phyloP scores from a whole-genome alignment of 2,113 vertebrate species.

The Anoura caudifer region DNA sequence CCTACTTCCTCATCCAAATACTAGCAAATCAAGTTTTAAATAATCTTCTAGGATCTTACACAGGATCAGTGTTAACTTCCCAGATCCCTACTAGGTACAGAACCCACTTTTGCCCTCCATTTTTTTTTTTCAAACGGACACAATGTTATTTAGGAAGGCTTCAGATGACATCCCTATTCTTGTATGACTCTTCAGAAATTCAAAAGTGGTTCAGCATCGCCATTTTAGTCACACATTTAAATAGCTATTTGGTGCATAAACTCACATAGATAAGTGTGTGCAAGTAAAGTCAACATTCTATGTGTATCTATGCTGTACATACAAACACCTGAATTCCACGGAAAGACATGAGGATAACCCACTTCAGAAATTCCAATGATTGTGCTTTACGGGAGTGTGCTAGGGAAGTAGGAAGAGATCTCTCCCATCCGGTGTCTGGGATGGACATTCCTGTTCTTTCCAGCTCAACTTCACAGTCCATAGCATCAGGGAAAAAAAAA shows the following conservation, averaged over 20 bases:
- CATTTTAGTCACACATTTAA: neutral
- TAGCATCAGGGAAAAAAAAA: neutral
- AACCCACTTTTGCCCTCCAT: neutral
- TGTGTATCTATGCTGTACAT: neutral
- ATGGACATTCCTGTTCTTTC: slow-evolving; percentile 31
- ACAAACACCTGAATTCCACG: neutral
- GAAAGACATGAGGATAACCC: neutral
- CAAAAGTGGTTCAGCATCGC: neutral
- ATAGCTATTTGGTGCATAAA: neutral
- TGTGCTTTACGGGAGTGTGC: neutral
- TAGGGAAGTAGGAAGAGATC: slow-evolving; percentile 1
- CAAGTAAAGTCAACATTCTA: neutral
- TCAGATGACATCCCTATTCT: neutral
- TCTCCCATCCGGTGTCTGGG: slow-evolving; percentile 14
- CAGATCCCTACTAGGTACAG: neutral
- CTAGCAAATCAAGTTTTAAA: neutral
- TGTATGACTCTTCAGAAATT: neutral
- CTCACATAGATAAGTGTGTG: neutral
- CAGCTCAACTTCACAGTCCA: neutral
- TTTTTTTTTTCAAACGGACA: neutral
- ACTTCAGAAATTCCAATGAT: neutral
- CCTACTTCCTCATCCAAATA: neutral
- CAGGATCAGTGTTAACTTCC: neutral
- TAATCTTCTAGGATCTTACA: neutral
- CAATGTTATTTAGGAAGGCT: neutral